Base-by-base conservation (phyloP, 2,888 invertebrate species). In the Mimachlamys varia region DNA sequence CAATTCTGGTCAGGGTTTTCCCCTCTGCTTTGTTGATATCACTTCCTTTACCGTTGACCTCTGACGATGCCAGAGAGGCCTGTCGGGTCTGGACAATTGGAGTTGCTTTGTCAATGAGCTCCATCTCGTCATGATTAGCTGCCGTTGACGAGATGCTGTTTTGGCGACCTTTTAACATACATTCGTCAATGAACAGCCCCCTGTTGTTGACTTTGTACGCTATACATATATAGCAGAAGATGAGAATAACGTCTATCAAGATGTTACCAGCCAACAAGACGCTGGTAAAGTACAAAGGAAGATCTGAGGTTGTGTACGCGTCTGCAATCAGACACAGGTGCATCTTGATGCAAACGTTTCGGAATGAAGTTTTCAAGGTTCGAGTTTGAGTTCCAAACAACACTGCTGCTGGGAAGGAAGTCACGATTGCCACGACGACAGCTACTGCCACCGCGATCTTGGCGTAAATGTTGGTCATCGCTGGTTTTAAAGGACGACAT, bases 371-470 rank as follows among this genome's bases (percentile, higher is more conserved):
- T 62, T 87, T 49, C 10, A 89, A 89, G 19, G 89, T 53, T 15
- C 62, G 90, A 15, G 92, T 92, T 76, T 92, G 93, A 58, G 93
- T 93, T 3, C 94, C 94, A 88, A 93, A 94, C 27, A 94, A 91
- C 76, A 93, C 90, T 4, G 93, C 76, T 4, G 92, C 90, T 44
- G 94, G 94, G 88, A 92, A 90, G 13, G 94, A 92, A 55, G 93
- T 76, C 10, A 91, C 10, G 13, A 91, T 17, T 15, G 90, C 90
- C n/a, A 88, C 10, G 44, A 90, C 33, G n/a, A 90, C 89, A 0
- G 90, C 90, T 5, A 89, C 49, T 1, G 88, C 37, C 4, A 92
- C 89, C 5, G 90, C 87, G 10, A 89, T 87, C 55, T 89, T 90
- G 17, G 92, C 90, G 5, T 88, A 53, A 22, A 50, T 55, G 13